These are phyloP conservation scores for Hippocampus kuda DNA, from an alignment of 2,797 vertebrate species.

Conservation along the genomic window DNA sequence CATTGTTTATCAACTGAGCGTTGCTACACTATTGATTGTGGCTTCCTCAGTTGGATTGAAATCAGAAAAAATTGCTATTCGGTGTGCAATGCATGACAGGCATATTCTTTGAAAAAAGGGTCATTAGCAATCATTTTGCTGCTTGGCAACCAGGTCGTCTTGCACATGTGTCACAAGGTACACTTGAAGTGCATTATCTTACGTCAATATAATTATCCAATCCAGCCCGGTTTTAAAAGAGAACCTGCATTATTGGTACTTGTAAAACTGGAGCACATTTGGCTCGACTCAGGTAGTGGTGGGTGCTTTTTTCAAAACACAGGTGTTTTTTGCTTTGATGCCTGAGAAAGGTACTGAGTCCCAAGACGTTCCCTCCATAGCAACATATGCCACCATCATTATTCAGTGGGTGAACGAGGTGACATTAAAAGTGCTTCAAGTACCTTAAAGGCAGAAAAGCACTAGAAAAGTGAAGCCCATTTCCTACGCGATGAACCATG, in stretches of 20 bases:
- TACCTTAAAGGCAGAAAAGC: background rate
- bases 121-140: background rate
- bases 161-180: background rate
- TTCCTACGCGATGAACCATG: background rate
- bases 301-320: background rate
- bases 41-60: background rate
- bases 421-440: conserved; percentile 4
- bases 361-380: background rate
- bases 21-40: background rate
- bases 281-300: background rate
- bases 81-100: background rate
- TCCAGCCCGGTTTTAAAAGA: background rate
- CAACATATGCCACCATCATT: background rate
- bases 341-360: background rate
- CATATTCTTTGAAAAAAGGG: background rate
- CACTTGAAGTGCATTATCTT: background rate
- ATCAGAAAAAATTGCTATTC: background rate
- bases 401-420: conserved; percentile 4
- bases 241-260: conserved; percentile 1
- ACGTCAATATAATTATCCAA: background rate
- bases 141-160: background rate
- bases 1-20: background rate
- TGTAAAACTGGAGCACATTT: conserved; percentile 1
- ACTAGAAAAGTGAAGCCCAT: conserved; percentile 2
- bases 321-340: background rate